Evolutionary conservation across 92 coral and sea anemone genomes (phyloP), one percentile per base, ranked within the genome.

Genomic region (Epizoanthus fatuus): DNA sequence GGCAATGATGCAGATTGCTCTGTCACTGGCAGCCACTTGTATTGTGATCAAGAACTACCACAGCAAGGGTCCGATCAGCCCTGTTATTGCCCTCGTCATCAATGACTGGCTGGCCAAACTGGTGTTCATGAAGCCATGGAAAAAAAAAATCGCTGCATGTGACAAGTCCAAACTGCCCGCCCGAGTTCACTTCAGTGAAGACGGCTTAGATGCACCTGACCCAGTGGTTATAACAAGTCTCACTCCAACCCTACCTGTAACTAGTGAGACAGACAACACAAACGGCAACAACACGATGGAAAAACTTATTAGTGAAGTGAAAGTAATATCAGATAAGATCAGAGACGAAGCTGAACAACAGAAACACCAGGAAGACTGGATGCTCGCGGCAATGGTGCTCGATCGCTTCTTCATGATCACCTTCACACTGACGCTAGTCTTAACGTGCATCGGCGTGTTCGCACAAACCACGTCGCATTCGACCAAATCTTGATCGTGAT

Each of bases 11-110:
- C 90, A 90, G 74, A 88, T 90, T 11, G 83, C 92, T 7, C n/a
- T 90, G 4, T 93, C 93, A 14, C 87, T 93, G 3, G 79, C 79
- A 1, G 89, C 89, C 0, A 93, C 93, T 2, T 93, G 93, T 69
- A 73, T 93, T 45, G 83, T 86, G 6, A 86, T 93, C 20, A 86
- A 63, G 52, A 73, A 69, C 68, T 70, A 87, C 83, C 81, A 69
- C 88, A 83, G 56, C 44, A 86, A 79, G 8, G 63, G 55, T 8
- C 90, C 92, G 3, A 55, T 93, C 44, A 84, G 80, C 1, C 80
- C 74, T 9, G 25, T 73, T 58, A 56, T 93, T 45, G 45, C 63
- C 16, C 64, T 63, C 6, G 2, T 90, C 5, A 66, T 93, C 49
- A 90, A 93, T 51, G 47, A 84, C 10, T 84, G 75, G 72, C 89